A percentile compares a stretch with the other conserved stretches of the same genome.
Conservation (phyloP, 2,797 vertebrate species). For the Chiroxiphia lanceolata region DNA sequence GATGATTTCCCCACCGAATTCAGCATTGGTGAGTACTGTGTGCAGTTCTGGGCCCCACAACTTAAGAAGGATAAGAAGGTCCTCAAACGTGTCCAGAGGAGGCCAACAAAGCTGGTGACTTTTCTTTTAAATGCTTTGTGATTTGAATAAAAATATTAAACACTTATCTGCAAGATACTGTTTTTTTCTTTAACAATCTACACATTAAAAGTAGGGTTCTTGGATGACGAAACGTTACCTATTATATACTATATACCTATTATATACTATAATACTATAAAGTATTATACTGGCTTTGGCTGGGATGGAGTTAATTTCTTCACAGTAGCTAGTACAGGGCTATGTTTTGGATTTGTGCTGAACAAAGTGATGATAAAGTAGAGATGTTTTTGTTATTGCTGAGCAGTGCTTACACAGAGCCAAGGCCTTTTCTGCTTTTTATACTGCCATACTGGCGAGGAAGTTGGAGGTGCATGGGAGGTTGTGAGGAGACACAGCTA, state of each 20-base stretch:
- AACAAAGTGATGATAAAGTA: neutral
- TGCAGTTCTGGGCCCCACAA: neutral
- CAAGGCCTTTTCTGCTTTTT: neutral
- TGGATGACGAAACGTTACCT: neutral
- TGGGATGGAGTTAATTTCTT: neutral
- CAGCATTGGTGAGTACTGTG: neutral
- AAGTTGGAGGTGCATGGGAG: neutral
- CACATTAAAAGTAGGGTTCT: neutral
- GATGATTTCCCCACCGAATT: fast-evolving
- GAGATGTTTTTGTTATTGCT: neutral
- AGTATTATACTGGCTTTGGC: neutral
- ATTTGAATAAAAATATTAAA: neutral
- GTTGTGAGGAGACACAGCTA: neutral
- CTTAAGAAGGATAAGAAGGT: neutral
- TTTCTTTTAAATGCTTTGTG: neutral
- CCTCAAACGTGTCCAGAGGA: neutral
- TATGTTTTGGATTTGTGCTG: neutral
- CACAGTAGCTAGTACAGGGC: neutral
- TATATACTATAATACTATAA: no score
- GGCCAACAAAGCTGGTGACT: neutral
- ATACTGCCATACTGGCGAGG: neutral
- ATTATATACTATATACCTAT: no score
- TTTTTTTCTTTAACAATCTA: neutral
- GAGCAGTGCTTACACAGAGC: neutral
- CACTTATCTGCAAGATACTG: neutral